A percentile compares a stretch with the other conserved stretches of the same genome.
phyloP scores from a whole-genome alignment of 2,797 vertebrate genomes.

The Cuniculus paca region DNA sequence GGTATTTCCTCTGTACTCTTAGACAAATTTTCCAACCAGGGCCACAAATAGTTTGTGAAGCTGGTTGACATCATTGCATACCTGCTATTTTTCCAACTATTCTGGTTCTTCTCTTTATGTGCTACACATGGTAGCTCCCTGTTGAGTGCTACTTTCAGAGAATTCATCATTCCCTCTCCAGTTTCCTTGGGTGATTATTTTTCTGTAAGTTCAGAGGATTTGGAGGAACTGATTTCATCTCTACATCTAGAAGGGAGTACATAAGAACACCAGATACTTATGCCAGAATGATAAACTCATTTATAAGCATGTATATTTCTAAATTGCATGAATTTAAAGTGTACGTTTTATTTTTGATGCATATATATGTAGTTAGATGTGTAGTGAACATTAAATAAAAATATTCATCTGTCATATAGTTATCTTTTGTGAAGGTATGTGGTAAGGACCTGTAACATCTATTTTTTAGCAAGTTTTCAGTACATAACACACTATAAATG shows the following conservation, averaged over 20 bases:
- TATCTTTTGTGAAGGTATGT: not conserved
- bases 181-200: not conserved
- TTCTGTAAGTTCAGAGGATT: not conserved
- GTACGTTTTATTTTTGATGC: not conserved
- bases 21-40: not conserved
- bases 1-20: not conserved
- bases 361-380: too few species aligned
- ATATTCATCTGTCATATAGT: not conserved
- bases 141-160: not conserved
- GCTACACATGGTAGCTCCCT: fast-evolving
- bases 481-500: not conserved
- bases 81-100: not conserved
- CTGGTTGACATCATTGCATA: not conserved
- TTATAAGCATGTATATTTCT: not conserved
- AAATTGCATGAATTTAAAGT: not conserved
- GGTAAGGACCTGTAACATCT: not conserved
- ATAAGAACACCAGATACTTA: not conserved
- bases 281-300: too few species aligned
- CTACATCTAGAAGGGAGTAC: not conserved
- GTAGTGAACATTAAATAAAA: not conserved
- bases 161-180: not conserved
- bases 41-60: not conserved
- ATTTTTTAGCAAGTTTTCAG: not conserved
- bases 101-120: not conserved
- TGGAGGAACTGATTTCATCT: not conserved